These are phyloP conservation scores for Gnatocerus cornutus DNA, from an alignment of 2,888 invertebrate genomes.

Conservation along the genomic window DNA sequence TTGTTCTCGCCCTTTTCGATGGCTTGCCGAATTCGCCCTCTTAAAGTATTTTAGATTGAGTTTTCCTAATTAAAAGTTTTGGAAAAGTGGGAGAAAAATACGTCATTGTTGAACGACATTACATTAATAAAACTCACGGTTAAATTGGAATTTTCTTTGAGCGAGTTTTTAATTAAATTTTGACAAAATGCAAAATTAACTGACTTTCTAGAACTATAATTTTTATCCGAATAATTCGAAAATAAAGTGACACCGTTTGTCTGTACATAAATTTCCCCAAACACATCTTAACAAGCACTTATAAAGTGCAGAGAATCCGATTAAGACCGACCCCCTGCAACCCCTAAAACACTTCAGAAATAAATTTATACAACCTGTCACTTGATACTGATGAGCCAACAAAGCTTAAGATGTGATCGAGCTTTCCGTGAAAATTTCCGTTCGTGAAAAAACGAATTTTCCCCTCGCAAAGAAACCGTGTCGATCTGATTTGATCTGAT, in stretches of 20 bases:
- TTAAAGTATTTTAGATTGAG: slow-evolving; percentile 64
- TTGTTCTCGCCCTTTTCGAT: slow-evolving; percentile 45
- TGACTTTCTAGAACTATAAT: background rate
- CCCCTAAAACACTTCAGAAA: slow-evolving; percentile 10
- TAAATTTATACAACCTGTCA: slow-evolving; percentile 13
- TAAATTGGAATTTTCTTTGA: slow-evolving; percentile 48
- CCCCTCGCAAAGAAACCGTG: background rate
- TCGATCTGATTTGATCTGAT: slow-evolving; percentile 11
- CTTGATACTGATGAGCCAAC: slow-evolving; percentile 5
- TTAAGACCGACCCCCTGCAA: slow-evolving; percentile 8
- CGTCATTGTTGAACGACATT: slow-evolving; percentile 51
- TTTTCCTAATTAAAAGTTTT: slow-evolving; percentile 68
- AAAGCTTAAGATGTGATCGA: slow-evolving; percentile 7
- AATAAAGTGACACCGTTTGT: too few relatives aligned
- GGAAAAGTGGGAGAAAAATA: slow-evolving; percentile 60
- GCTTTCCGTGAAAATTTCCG: background rate
- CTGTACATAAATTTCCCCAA: too few relatives aligned
- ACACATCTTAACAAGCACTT: background rate
- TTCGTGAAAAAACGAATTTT: slow-evolving; percentile 7
- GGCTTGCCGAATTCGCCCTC: slow-evolving; percentile 46
- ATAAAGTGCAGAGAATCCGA: slow-evolving; percentile 9
- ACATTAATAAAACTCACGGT: slow-evolving; percentile 49
- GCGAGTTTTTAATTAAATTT: slow-evolving; percentile 49
- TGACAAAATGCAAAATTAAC: slow-evolving; percentile 25
- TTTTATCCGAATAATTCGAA: background rate